A percentile compares a stretch with the other conserved stretches of the same genome.
phyloP scores from a whole-genome alignment of 2,888 invertebrate genomes.

The Nemapogon koenigi region DNA sequence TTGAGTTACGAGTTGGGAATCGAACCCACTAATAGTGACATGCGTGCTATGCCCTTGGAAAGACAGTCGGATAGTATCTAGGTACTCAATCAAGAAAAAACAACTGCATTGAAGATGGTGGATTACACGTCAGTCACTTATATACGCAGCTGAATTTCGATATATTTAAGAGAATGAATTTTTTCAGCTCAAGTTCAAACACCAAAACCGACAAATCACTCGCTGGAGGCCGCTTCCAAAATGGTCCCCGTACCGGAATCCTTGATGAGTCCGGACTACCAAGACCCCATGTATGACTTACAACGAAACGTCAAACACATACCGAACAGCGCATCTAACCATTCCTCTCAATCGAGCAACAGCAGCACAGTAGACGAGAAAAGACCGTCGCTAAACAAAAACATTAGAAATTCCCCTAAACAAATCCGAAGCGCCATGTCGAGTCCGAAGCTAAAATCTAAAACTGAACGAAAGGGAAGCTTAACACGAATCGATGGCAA shows the following conservation, averaged over 20 bases:
- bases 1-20: too few species aligned
- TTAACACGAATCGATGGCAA: slow-evolving; percentile 28
- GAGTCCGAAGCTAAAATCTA: slow-evolving; percentile 48
- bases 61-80: too few species aligned
- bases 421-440: slow-evolving; percentile 51
- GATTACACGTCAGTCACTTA: not conserved
- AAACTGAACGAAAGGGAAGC: slow-evolving; percentile 50
- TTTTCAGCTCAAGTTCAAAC: slow-evolving; percentile 11
- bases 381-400: slow-evolving; percentile 24
- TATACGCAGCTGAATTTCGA: not conserved
- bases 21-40: too few species aligned
- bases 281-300: slow-evolving; percentile 56
- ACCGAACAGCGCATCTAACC: slow-evolving; percentile 26
- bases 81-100: too few species aligned
- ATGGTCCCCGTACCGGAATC: slow-evolving; percentile 89
- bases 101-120: too few species aligned
- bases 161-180: not conserved
- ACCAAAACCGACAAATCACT: slow-evolving; percentile 48
- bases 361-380: slow-evolving; percentile 41
- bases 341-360: slow-evolving; percentile 42
- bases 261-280: slow-evolving; percentile 84
- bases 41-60: not conserved
- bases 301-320: slow-evolving; percentile 42
- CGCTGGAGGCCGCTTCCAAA: slow-evolving; percentile 82
- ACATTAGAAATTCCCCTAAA: slow-evolving; percentile 45